Evolutionary conservation across 2,113 vertebrate species (phyloP).

Genomic region (Lontra canadensis): DNA sequence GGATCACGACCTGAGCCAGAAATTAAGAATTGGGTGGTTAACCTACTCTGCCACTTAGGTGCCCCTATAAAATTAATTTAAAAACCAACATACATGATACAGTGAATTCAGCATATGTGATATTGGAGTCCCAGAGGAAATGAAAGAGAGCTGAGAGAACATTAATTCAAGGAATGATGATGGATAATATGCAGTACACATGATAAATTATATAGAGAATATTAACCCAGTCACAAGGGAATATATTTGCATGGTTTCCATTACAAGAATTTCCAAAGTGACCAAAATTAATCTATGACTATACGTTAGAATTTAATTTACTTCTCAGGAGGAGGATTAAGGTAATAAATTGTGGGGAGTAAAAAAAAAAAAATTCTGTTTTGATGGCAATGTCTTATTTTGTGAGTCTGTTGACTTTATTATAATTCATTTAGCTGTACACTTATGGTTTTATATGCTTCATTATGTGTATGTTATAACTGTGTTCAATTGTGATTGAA

Average conservation of each 20-base stretch:
- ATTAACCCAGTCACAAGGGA: not conserved
- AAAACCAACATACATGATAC: not conserved
- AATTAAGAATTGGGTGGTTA: not conserved
- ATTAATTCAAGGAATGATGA: not conserved
- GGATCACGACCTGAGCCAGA: not conserved
- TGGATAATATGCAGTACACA: not conserved
- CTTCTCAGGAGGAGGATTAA: not conserved
- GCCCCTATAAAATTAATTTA: not conserved
- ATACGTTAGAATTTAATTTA: not conserved
- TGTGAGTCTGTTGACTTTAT: not conserved
- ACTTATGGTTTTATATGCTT: not conserved
- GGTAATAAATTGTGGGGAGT: not conserved
- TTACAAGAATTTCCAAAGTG: not conserved
- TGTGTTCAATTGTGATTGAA: not conserved
- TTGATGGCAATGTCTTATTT: not conserved
- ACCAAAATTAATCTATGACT: not conserved
- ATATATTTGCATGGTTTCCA: not conserved
- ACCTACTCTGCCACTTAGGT: not conserved
- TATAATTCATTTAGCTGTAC: not conserved
- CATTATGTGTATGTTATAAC: not conserved
- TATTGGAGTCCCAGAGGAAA: not conserved
- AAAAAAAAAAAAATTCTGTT: not conserved
- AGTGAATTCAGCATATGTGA: not conserved
- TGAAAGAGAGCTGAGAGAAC: not conserved
- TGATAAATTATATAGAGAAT: not conserved